Conservation (phyloP, 2,888 invertebrate genomes). For the Rhaphigaster nebulosa region DNA sequence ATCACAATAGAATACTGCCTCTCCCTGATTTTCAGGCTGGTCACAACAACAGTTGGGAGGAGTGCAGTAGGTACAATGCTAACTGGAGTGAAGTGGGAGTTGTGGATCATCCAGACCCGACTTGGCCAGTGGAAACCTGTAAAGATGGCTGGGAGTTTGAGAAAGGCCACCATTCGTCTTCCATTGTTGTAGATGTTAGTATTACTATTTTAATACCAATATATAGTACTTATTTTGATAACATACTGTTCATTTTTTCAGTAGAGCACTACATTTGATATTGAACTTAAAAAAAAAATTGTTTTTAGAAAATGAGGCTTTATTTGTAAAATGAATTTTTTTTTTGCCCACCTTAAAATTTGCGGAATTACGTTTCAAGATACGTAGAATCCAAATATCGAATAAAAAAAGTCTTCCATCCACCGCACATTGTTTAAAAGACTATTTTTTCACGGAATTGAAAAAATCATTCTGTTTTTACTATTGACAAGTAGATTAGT, state of each 20-base stretch:
- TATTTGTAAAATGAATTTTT: too few species aligned
- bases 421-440: too few species aligned
- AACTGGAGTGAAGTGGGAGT: constrained; percentile 76
- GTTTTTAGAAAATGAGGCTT: too few species aligned
- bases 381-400: too few species aligned
- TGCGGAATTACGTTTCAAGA: too few species aligned
- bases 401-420: too few species aligned
- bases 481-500: too few species aligned
- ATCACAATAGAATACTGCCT: neutral
- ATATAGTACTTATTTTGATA: neutral
- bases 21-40: constrained; percentile 58
- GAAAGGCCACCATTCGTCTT: constrained; percentile 78
- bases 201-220: neutral
- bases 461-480: too few species aligned
- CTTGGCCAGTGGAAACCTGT: constrained; percentile 80
- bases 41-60: constrained; percentile 73
- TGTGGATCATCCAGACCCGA: constrained; percentile 70
- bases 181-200: constrained; percentile 85
- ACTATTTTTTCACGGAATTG: too few species aligned
- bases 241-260: neutral
- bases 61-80: constrained; percentile 80
- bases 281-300: neutral
- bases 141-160: constrained; percentile 86
- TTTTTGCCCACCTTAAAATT: too few species aligned
- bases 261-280: neutral